phyloP scores from a whole-genome alignment of 2,888 invertebrate genomes.

The Ichneumon xanthorius region DNA sequence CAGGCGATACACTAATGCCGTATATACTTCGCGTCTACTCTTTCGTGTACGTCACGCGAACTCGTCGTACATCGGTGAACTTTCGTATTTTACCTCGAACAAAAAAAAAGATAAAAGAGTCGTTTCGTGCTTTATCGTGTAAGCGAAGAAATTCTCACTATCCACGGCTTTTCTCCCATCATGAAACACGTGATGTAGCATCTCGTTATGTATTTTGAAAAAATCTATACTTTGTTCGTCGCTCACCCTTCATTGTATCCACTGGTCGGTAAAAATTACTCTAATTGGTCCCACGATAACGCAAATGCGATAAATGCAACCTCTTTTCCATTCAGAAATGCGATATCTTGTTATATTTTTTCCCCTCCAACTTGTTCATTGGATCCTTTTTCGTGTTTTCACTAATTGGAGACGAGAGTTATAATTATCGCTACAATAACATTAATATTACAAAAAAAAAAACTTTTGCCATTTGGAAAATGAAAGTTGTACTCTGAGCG shows the following conservation, averaged over 20 bases:
- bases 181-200: slow-evolving; percentile 11
- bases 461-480: slow-evolving; percentile 11
- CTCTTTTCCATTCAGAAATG: background rate
- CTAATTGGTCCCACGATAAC: background rate
- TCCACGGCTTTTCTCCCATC: background rate
- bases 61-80: slow-evolving; percentile 47
- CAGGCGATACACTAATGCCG: background rate
- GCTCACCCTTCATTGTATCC: too few relatives aligned
- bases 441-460: slow-evolving; percentile 10
- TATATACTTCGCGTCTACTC: background rate
- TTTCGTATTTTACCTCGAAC: slow-evolving; percentile 28
- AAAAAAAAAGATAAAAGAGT: slow-evolving; percentile 33
- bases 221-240: too few relatives aligned
- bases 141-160: slow-evolving; percentile 15
- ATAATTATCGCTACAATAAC: slow-evolving; percentile 18
- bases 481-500: slow-evolving; percentile 3
- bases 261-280: background rate
- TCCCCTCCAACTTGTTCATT: background rate
- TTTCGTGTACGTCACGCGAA: slow-evolving; percentile 43
- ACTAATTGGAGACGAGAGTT: slow-evolving; percentile 17
- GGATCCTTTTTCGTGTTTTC: background rate
- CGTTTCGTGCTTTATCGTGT: slow-evolving; percentile 16
- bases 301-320: background rate
- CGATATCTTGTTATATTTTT: background rate
- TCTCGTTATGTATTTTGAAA: background rate